A percentile compares a stretch with the other conserved stretches of the same genome.
Evolutionary conservation across 2,113 vertebrate species (phyloP).

Genomic region (Pycnonotus jocosus): DNA sequence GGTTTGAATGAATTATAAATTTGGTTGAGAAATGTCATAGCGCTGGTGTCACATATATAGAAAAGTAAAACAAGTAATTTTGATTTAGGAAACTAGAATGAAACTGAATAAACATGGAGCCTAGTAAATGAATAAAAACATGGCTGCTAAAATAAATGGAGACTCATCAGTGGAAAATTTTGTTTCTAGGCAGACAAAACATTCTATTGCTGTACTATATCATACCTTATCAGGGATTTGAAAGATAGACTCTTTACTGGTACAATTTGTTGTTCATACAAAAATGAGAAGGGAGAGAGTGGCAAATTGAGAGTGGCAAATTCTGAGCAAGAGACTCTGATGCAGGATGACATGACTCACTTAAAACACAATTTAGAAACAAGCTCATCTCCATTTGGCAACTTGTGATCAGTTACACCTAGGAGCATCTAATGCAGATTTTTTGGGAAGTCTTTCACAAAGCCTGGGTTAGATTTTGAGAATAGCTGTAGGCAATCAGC

Average conservation of each 20-base stretch:
- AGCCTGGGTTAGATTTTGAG: not conserved
- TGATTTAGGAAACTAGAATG: not conserved
- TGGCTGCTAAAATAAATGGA: not conserved
- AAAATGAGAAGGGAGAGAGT: not conserved
- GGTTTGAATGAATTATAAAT: not conserved
- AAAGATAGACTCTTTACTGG: not conserved
- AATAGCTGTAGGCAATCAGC: not conserved
- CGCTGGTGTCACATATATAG: not conserved
- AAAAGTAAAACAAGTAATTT: not conserved
- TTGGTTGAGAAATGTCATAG: not conserved
- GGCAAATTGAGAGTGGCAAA: not conserved
- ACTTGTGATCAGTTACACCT: not conserved
- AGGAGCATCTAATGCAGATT: not conserved
- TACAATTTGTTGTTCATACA: not conserved
- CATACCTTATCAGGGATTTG: not conserved
- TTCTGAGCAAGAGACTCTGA: not conserved
- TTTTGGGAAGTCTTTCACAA: not conserved
- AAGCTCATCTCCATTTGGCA: not conserved
- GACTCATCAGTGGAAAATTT: not conserved
- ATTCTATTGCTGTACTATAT: not conserved
- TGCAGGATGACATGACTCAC: not conserved
- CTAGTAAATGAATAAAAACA: not conserved
- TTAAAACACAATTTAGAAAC: not conserved
- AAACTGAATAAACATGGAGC: not conserved
- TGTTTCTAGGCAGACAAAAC: constrained; percentile 25